Evolutionary conservation across 2,113 vertebrate genomes (phyloP).

Genomic region (Gopherus flavomarginatus): DNA sequence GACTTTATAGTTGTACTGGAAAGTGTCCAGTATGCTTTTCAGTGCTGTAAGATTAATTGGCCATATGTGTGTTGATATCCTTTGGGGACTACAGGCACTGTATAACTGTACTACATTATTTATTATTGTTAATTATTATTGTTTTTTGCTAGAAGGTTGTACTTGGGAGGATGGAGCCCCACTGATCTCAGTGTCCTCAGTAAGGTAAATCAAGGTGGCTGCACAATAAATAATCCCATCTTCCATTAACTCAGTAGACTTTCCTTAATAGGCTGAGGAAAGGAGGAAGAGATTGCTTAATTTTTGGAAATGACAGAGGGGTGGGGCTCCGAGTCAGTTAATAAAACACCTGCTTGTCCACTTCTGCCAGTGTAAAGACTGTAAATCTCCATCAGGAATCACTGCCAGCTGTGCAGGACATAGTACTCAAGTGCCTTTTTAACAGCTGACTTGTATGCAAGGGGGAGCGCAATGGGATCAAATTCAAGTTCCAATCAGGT

Average conservation of each 20-base stretch:
- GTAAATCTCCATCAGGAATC: not conserved
- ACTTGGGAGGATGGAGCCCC: not conserved
- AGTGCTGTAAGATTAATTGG: not conserved
- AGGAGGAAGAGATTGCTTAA: slow-evolving; percentile 2
- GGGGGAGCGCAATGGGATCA: slow-evolving; percentile 64
- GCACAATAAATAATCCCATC: not conserved
- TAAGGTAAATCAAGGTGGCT: not conserved
- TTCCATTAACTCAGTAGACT: not conserved
- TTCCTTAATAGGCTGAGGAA: not conserved
- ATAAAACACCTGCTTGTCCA: not conserved
- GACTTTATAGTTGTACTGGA: not conserved
- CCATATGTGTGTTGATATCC: not conserved
- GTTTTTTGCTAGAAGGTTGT: not conserved
- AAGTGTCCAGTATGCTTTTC: not conserved
- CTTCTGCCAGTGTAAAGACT: not conserved
- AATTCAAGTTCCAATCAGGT: slow-evolving; percentile 75
- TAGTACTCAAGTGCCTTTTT: not conserved
- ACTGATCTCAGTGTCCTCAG: not conserved
- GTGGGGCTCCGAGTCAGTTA: slow-evolving; percentile 57
- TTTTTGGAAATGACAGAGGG: slow-evolving; percentile 54
- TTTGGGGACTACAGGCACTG: not conserved
- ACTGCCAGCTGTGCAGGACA: not conserved
- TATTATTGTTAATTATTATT: not conserved
- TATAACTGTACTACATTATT: not conserved
- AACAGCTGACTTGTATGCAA: slow-evolving; percentile 48